phyloP scores from a whole-genome alignment of 2,797 vertebrate genomes.

The Limosa lapponica region DNA sequence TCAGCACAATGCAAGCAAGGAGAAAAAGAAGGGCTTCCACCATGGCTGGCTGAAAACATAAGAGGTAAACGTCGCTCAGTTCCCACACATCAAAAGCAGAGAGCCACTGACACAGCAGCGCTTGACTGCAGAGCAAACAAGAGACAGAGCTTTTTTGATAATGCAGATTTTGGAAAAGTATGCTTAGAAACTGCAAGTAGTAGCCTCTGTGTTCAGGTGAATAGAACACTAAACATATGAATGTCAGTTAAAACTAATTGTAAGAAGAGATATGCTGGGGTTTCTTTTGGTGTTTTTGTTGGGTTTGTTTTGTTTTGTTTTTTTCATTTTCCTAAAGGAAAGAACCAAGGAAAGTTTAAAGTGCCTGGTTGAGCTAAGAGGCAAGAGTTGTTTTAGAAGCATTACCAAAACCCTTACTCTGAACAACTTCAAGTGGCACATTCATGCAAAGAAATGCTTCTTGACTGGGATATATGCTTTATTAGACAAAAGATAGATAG shows the following conservation, averaged over 20 bases:
- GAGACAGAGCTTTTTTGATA: background rate
- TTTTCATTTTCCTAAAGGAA: background rate
- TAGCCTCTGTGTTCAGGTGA: background rate
- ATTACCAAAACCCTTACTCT: background rate
- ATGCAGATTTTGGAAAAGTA: background rate
- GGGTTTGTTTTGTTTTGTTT: too few relatives aligned
- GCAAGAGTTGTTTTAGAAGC: background rate
- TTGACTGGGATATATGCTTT: background rate
- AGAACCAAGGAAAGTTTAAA: background rate
- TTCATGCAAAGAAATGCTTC: background rate
- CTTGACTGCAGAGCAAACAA: background rate
- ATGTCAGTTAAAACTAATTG: background rate
- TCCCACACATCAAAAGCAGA: background rate
- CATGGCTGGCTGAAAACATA: background rate
- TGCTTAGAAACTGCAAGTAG: background rate
- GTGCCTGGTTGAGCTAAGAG: background rate
- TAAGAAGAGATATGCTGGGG: background rate
- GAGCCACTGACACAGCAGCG: background rate
- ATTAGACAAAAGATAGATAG: background rate
- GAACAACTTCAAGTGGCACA: background rate
- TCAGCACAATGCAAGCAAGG: background rate
- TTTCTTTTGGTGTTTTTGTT: background rate
- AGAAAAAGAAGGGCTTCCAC: background rate
- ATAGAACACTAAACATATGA: background rate
- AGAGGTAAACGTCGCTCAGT: background rate